Conservation (phyloP, 2,113 vertebrate species). For the Talpa occidentalis region DNA sequence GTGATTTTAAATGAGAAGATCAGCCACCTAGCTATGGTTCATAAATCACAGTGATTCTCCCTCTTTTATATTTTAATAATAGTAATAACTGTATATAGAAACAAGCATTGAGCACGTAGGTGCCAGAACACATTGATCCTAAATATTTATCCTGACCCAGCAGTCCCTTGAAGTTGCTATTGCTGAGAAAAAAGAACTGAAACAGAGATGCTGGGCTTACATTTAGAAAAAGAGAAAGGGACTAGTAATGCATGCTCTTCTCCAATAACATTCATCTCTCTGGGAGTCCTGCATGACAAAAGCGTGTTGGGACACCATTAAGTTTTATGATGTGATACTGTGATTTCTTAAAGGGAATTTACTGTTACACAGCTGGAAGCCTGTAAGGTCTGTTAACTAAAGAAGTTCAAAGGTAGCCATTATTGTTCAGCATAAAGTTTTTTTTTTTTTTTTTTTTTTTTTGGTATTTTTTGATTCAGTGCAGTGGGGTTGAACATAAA, state of each 20-base stretch:
- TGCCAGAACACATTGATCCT: background rate
- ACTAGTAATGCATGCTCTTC: background rate
- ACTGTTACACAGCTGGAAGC: constrained; percentile 33
- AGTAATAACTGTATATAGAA: constrained; percentile 46
- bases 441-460: background rate
- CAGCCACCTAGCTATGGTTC: constrained; percentile 75
- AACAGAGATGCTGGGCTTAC: background rate
- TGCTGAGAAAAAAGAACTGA: background rate
- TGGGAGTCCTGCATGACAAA: constrained; percentile 43
- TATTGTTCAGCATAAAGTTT: constrained; percentile 25
- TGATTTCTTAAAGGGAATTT: constrained; percentile 48
- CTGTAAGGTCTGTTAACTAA: constrained; percentile 45
- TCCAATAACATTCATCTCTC: background rate
- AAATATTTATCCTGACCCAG: constrained; percentile 34
- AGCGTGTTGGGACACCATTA: background rate
- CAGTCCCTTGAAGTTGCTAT: background rate
- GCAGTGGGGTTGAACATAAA: constrained; percentile 14
- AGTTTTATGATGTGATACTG: constrained; percentile 52
- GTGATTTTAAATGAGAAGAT: constrained; percentile 77
- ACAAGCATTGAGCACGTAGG: constrained; percentile 4
- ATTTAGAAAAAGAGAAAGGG: constrained; percentile 61
- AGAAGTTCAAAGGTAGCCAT: constrained; percentile 37
- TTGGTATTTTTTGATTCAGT: constrained; percentile 44
- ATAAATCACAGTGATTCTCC: constrained; percentile 79
- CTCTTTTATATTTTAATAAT: constrained; percentile 67